Evolutionary conservation across 2,888 invertebrate species (phyloP).

Genomic region (Oligia fasciuncula): DNA sequence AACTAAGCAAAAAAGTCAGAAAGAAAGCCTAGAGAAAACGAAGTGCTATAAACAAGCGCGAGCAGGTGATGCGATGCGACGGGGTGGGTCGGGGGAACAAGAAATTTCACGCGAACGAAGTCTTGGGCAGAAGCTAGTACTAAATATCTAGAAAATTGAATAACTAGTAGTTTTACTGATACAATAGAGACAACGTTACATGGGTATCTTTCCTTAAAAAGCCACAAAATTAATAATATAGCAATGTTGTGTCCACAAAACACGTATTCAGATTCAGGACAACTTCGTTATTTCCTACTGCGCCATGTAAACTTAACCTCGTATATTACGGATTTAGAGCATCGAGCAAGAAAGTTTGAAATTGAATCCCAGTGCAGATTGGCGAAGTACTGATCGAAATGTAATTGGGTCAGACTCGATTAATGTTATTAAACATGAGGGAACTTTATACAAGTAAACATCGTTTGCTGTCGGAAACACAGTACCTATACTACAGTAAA

Average conservation of each 20-base stretch:
- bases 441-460: slow-evolving; percentile 30
- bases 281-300: background rate
- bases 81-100: too few species aligned
- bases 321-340: slow-evolving; percentile 1
- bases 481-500: background rate
- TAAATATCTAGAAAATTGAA: too few species aligned
- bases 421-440: slow-evolving; percentile 18
- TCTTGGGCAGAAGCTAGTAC: too few species aligned
- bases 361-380: slow-evolving; percentile 10
- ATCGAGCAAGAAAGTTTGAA: slow-evolving; percentile 9
- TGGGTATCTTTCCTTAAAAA: background rate
- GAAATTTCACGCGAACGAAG: too few species aligned
- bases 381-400: slow-evolving; percentile 25
- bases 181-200: background rate
- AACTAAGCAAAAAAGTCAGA: too few species aligned
- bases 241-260: background rate
- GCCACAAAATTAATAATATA: background rate
- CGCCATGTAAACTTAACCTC: background rate
- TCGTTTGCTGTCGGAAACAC: background rate
- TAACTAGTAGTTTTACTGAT: background rate
- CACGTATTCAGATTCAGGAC: background rate
- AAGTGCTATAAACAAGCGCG: too few species aligned
- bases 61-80: too few species aligned
- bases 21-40: too few species aligned
- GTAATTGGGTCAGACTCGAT: slow-evolving; percentile 32